Base-by-base conservation (phyloP, 2,888 invertebrate species). In the Cephus runcator region DNA sequence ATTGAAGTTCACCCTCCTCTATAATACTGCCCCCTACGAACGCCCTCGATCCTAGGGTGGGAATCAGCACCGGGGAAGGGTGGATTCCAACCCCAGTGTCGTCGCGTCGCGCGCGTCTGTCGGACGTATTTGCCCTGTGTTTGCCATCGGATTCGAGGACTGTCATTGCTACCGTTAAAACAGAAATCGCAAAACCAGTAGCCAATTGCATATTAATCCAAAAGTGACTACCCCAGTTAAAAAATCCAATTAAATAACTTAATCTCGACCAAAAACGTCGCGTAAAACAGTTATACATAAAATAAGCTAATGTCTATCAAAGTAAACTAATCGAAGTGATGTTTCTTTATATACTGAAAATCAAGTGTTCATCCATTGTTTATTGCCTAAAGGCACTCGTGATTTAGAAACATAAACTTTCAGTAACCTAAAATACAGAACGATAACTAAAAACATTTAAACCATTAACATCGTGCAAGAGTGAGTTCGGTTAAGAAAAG, bases 21-120 rank as follows among this genome's bases (percentile, higher is more conserved):
- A 68, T 74, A 76, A 76, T 71, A 30, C 71, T 71, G 31, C 71
- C 71, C 71, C 71, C 71, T 23, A 30, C 12, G 71, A 3, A 71
- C 71, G 31, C 31, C 71, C 71, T 71, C 71, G 71, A 71, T 71
- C 31, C 31, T 30, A 33, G 71, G 71, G 71, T 71, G 30, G 71
- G 71, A 33, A 71, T 71, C 71, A 30, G 71, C 34, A 69, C n/a
- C 30, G 30, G 40, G 30, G 40, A 79, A 71, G 79, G 79, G 74
- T 76, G 40, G 36, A 34, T 34, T 23, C n/a, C 75, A 74, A 73
- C 79, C 76, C 75, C 79, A 79, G 79, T 79, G 76, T 75, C 74
- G 76, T 76, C 79, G 79, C 79, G 74, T 74, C 76, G 76, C 76
- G 79, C 79, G 79, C 79, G 76, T 79, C 56, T 69, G 15, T 30